A percentile compares a stretch with the other conserved stretches of the same genome.
These are phyloP conservation scores for Rhamnusium bicolor DNA, from an alignment of 2,888 invertebrate species.

Conservation along the genomic window DNA sequence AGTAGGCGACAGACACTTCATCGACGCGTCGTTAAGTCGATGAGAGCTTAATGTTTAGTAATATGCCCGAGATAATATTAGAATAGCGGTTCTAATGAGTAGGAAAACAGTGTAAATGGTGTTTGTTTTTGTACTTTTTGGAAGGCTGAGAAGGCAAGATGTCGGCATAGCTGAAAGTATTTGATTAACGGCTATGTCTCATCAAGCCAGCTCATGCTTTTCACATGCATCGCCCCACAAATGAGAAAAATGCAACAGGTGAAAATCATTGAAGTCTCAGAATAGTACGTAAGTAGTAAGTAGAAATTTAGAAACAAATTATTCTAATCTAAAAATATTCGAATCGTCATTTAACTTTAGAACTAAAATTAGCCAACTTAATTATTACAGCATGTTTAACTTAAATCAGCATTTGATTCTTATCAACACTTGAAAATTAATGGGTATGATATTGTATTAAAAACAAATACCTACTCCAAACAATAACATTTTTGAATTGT, in stretches of 20 bases:
- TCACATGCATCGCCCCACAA: constrained; percentile 64
- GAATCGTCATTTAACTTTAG: too few relatives aligned
- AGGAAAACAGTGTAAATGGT: constrained; percentile 23
- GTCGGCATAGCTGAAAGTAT: constrained; percentile 89
- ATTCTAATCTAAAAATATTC: too few relatives aligned
- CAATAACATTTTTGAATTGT: too few relatives aligned
- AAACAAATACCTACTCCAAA: too few relatives aligned
- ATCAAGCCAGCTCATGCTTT: constrained; percentile 84
- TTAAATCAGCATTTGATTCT: too few relatives aligned
- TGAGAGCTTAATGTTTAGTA: background rate
- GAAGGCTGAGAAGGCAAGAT: constrained; percentile 84
- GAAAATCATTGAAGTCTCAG: too few relatives aligned
- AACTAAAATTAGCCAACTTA: too few relatives aligned
- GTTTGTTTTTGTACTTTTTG: constrained; percentile 47
- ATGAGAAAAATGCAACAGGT: constrained; percentile 11
- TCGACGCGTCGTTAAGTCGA: constrained; percentile 2
- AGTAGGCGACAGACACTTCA: constrained; percentile 2
- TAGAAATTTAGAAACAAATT: too few relatives aligned
- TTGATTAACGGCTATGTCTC: constrained; percentile 86
- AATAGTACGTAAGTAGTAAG: too few relatives aligned
- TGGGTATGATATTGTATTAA: too few relatives aligned
- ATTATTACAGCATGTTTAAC: too few relatives aligned
- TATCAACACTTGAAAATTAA: too few relatives aligned
- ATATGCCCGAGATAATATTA: background rate
- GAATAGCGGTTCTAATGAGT: constrained; percentile 26